These are phyloP conservation scores for Myoxocephalus aenaeus DNA, from an alignment of 2,797 vertebrate species.

Conservation along the genomic window DNA sequence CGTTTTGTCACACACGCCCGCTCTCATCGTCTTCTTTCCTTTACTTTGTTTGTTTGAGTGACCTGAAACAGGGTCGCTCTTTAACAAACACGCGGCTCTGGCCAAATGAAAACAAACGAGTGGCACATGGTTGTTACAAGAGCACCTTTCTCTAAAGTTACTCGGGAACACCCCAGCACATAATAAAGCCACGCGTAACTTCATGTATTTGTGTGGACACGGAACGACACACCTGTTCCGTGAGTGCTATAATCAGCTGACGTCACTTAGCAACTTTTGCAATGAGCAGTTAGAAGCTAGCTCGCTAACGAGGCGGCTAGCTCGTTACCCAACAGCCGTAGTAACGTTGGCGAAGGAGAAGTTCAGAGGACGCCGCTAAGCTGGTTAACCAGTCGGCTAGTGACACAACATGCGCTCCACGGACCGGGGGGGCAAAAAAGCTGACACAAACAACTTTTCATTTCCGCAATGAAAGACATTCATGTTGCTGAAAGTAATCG, in stretches of 20 bases:
- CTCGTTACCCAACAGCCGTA: constrained; percentile 63
- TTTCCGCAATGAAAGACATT: constrained; percentile 44
- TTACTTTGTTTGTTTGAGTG: neutral
- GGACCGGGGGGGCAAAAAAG: constrained; percentile 43
- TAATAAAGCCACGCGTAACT: neutral
- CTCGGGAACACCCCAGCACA: neutral
- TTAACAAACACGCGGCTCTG: constrained; percentile 36
- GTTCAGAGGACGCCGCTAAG: constrained; percentile 68
- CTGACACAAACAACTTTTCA: constrained; percentile 79
- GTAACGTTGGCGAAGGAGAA: constrained; percentile 52
- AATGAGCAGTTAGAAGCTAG: constrained; percentile 23
- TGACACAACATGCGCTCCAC: constrained; percentile 20
- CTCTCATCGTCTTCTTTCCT: fast-evolving
- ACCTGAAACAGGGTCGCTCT: neutral
- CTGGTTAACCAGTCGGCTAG: constrained; percentile 48
- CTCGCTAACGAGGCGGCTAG: constrained; percentile 52
- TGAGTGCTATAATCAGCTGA: too few relatives aligned
- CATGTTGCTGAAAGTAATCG: fast-evolving
- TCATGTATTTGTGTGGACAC: neutral
- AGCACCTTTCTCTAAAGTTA: constrained; percentile 30
- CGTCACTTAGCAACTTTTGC: constrained; percentile 4
- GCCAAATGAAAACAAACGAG: constrained; percentile 74
- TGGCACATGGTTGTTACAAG: constrained; percentile 66
- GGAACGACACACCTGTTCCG: neutral
- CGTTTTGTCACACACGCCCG: fast-evolving